Base-by-base conservation (phyloP, 1,140 invertebrate species). In the Magallana gigas region DNA sequence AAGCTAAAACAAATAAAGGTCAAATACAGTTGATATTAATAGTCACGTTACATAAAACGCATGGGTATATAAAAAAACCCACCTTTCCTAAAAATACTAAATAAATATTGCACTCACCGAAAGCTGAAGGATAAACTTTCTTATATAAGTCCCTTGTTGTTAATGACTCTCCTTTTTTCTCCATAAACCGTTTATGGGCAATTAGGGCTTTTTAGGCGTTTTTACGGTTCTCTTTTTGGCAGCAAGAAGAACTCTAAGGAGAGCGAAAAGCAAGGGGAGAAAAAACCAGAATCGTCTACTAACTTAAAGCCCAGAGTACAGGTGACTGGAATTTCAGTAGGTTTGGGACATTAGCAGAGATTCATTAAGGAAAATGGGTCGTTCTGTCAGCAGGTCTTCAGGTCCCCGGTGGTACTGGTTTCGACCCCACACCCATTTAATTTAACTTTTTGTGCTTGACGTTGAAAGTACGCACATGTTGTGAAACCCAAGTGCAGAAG, bases 251-350 rank as follows among this genome's bases (percentile, higher is more conserved):
- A 11, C 68, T 11, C 18, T 1, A 23, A 76, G 5, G 36, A 48
- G 23, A 48, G 36, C 36, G 36, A 1, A 23, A 48, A 48, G 36
- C 36, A 48, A 48, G 1, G 36, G 36, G 5, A 48, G 5, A 48
- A 5, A 48, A 48, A 2, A 2, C 36, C 36, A 48, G 36, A 48
- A 48, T 48, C 36, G 5, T 48, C 36, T 48, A 48, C 36, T 48
- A 48, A 48, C 36, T 48, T 48, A 48, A 48, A 48, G 36, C 36
- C 36, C 68, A 76, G 23, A 76, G 23, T 76, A 29, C 68, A 76
- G 68, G 68, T 76, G 68, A 18, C 68, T 36, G 36, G 68, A 76
- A 76, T 76, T 76, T 36, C 68, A 29, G 18, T 29, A 68, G 36
- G 11, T 76, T 29, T 29, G 36, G 36, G 68, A 29, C 68, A 76